Evolutionary conservation across 2,888 invertebrate genomes (phyloP).

Genomic region (Ophonus ardosiacus): DNA sequence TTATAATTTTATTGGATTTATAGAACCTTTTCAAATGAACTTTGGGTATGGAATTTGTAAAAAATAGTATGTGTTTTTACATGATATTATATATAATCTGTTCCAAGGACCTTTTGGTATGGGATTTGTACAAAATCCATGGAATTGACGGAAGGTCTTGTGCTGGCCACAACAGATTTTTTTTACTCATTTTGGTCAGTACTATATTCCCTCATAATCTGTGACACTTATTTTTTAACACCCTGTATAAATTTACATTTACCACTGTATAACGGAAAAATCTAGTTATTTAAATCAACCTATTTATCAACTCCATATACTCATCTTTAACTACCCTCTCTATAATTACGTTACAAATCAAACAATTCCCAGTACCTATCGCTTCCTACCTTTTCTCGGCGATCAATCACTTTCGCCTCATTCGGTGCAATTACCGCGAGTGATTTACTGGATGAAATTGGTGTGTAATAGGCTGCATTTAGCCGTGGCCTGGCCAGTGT

Average conservation of each 20-base stretch:
- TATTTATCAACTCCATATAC: neutral
- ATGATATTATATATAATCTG: too few relatives aligned
- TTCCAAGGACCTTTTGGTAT: too few relatives aligned
- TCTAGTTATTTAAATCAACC: neutral
- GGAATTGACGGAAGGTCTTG: too few relatives aligned
- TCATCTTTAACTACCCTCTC: neutral
- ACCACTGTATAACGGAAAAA: neutral
- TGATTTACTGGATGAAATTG: constrained; percentile 76
- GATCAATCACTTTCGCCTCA: constrained; percentile 65
- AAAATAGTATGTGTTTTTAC: too few relatives aligned
- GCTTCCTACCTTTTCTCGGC: neutral
- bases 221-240: too few relatives aligned
- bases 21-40: too few relatives aligned
- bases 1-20: too few relatives aligned
- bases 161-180: too few relatives aligned
- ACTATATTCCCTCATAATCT: too few relatives aligned
- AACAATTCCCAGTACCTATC: constrained; percentile 18
- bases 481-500: constrained; percentile 62
- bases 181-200: too few relatives aligned
- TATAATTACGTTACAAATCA: neutral
- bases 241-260: neutral
- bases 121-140: too few relatives aligned
- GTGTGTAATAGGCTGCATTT: constrained; percentile 74
- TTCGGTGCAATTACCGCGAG: constrained; percentile 74
- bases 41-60: too few relatives aligned